Evolutionary conservation across 2,888 invertebrate species (phyloP), one percentile per base, ranked within the genome.

Genomic region (Dynastes hyllus): DNA sequence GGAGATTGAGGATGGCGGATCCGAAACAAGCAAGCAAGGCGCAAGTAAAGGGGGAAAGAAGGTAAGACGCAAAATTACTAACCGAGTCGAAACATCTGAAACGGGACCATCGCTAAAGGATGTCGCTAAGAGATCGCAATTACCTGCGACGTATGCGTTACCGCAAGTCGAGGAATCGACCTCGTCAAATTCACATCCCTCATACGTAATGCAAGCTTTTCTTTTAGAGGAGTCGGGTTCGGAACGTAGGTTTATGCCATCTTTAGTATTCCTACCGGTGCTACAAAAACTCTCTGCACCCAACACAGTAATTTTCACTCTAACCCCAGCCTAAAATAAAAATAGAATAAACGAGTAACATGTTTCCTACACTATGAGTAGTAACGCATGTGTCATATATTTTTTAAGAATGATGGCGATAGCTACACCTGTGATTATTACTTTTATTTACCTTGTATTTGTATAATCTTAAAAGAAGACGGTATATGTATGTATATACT

Each of bases 211-310:
- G 97, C 98, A 98, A 91, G 96, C 97, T 79, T 98, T 98, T 90
- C 92, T 96, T 85, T 91, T 97, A 85, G 93, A 94, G 89, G 95
- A 96, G 89, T 85, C 86, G 77, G 83, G 85, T 61, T 70, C 83
- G 69, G 88, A 88, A 80, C 85, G 87, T 78, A 93, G 94, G 88
- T 95, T 97, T 90, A 94, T 96, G 87, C 96, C 98, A 83, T 96
- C 97, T 85, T 92, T 98, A 86, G 96, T 98, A 89, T 97, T 97
- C 91, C 93, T 98, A 90, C 98, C 98, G 82, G 97, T 98, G 87
- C 94, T 95, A 84, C 94, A 96, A 88, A 94, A 95, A 89, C 93
- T 97, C 86, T 94, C 94, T 87, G 94, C 95, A 87, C 94, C 96
- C 84, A 92, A 97, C 85, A 96, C 96, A 85, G 95, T 97, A 87